A percentile compares a stretch with the other conserved stretches of the same genome.
Evolutionary conservation across 2,113 vertebrate species (phyloP).

Genomic region (Triplophysa tibetana): DNA sequence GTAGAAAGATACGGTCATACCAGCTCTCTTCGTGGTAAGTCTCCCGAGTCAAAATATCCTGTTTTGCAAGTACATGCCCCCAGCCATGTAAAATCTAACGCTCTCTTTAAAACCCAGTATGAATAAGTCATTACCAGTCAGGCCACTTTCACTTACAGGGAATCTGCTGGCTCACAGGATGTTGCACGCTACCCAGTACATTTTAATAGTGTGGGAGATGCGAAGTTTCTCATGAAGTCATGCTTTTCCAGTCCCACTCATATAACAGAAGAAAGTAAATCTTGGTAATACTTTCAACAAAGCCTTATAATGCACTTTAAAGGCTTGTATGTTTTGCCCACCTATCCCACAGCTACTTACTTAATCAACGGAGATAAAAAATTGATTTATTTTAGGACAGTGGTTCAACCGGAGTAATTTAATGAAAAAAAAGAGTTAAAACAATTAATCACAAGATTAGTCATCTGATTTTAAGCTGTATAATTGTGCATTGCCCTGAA

Average conservation of each 20-base stretch:
- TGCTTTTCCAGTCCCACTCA: too few species aligned
- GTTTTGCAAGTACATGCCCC: conserved; percentile 9
- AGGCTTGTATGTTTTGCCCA: too few species aligned
- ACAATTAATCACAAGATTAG: neutral
- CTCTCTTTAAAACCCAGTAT: neutral
- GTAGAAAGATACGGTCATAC: conserved; percentile 12
- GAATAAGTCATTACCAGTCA: neutral
- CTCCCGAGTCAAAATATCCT: conserved; percentile 4
- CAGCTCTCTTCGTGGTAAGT: neutral
- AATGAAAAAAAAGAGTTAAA: too few species aligned
- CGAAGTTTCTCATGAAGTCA: neutral
- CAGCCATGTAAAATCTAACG: neutral
- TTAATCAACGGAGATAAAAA: too few species aligned
- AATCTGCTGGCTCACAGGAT: conserved; percentile 9
- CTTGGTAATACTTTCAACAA: too few species aligned
- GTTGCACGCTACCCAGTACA: conserved; percentile 3
- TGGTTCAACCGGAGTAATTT: too few species aligned
- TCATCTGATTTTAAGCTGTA: neutral
- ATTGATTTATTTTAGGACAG: too few species aligned
- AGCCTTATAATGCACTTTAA: neutral
- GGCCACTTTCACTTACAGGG: neutral
- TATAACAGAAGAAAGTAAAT: too few species aligned
- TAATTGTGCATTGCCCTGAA: neutral
- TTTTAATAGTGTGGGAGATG: neutral
- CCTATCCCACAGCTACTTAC: too few species aligned